Conservation (phyloP, 1,140 invertebrate species). For the Trissolcus basalis region DNA sequence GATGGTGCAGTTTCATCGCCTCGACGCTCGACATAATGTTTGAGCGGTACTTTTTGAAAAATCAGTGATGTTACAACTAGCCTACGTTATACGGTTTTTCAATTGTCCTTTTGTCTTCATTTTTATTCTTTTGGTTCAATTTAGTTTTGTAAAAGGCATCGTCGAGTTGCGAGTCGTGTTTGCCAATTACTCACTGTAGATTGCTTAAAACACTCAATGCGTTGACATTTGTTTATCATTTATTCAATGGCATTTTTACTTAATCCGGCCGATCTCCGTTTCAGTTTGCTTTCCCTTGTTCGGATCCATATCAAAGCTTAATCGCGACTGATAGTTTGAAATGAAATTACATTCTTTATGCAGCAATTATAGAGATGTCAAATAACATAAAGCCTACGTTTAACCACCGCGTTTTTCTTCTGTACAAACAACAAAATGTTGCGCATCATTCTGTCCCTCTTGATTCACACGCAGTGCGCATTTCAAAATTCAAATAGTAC, state of each 20-base stretch:
- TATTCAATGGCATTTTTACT: conserved; percentile 12
- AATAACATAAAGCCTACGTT: conserved; percentile 18
- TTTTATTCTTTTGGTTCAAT: conserved; percentile 24
- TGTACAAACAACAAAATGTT: too few species aligned
- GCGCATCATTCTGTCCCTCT: not conserved
- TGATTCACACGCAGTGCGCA: too few species aligned
- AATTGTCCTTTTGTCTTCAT: conserved; percentile 39
- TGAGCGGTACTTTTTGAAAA: conserved; percentile 60
- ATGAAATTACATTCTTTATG: conserved; percentile 3
- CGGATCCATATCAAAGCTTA: not conserved
- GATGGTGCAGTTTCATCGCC: conserved; percentile 69
- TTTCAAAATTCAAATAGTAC: not conserved
- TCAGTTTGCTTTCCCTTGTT: not conserved
- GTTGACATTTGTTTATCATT: conserved; percentile 54
- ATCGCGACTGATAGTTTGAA: not conserved
- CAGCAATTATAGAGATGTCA: conserved; percentile 50
- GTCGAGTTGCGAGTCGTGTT: conserved; percentile 63
- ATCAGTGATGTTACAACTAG: conserved; percentile 61
- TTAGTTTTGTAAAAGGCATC: conserved; percentile 55
- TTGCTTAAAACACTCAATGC: conserved; percentile 67
- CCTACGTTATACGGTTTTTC: conserved; percentile 55
- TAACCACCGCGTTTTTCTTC: conserved; percentile 6
- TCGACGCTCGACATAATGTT: conserved; percentile 66
- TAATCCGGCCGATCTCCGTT: too few species aligned
- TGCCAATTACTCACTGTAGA: conserved; percentile 68